Evolutionary conservation across 2,888 invertebrate genomes (phyloP).

Genomic region (Drosophila cognata): DNA sequence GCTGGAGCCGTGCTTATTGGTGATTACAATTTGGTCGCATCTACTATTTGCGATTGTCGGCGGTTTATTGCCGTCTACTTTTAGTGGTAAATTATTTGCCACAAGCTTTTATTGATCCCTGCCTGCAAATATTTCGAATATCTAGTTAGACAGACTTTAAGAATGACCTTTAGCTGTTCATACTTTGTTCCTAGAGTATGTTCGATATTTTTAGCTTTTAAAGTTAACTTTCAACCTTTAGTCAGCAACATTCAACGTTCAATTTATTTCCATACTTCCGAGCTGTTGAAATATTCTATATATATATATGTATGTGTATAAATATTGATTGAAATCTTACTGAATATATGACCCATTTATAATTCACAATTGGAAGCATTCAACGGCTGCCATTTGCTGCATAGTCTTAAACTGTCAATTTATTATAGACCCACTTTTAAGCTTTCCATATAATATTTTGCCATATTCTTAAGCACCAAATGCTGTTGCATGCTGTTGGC

Average conservation of each 20-base stretch:
- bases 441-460: conserved; percentile 59
- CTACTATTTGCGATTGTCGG: conserved; percentile 22
- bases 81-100: conserved; percentile 19
- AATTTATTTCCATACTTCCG: conserved; percentile 22
- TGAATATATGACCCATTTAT: conserved; percentile 29
- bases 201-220: neutral
- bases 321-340: conserved; percentile 27
- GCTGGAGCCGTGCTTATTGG: conserved; percentile 28
- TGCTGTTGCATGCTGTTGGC: conserved; percentile 33
- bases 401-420: conserved; percentile 56
- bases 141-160: neutral
- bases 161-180: neutral
- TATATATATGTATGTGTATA: neutral
- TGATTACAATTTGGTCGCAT: conserved; percentile 47
- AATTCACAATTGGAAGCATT: conserved; percentile 18
- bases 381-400: conserved; percentile 33
- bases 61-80: conserved; percentile 20
- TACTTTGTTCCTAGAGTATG: neutral
- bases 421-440: conserved; percentile 66
- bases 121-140: conserved; percentile 13
- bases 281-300: neutral
- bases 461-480: conserved; percentile 16
- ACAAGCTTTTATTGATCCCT: conserved; percentile 11
- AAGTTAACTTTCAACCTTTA: conserved; percentile 4
- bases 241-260: conserved; percentile 23